Evolutionary conservation across 30 jellyfish, hydroid and myxozoan species (phyloP).

Genomic region (Mastigias papua): DNA sequence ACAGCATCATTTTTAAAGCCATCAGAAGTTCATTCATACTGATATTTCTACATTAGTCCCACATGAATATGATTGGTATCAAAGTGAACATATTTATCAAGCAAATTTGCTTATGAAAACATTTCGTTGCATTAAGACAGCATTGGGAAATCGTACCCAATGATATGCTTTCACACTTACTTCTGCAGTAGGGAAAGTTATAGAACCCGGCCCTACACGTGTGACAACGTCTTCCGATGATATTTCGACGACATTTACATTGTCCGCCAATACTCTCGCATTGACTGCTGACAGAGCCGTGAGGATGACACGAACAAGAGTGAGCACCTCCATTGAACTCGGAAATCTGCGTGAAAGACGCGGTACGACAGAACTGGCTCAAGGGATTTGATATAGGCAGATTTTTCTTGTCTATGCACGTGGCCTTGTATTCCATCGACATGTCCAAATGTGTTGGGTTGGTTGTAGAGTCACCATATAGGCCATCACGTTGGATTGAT

Average conservation of each 20-base stretch:
- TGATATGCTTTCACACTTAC: no score
- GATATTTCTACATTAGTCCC: no score
- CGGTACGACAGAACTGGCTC: slow-evolving; percentile 53
- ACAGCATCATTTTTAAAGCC: no score
- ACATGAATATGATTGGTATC: no score
- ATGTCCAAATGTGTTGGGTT: slow-evolving; percentile 66
- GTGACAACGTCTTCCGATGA: slow-evolving; percentile 83
- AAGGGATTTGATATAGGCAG: slow-evolving; percentile 51
- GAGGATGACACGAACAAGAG: slow-evolving; percentile 77
- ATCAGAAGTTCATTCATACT: no score
- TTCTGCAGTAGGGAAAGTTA: slow-evolving; percentile 85
- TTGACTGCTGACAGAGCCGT: slow-evolving; percentile 61
- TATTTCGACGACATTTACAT: slow-evolving; percentile 80
- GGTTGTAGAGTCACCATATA: background rate
- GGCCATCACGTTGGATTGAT: background rate
- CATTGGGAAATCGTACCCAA: no score
- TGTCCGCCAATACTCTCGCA: slow-evolving; percentile 88
- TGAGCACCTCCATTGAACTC: slow-evolving; percentile 70
- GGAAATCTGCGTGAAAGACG: slow-evolving; percentile 59
- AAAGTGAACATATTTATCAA: no score
- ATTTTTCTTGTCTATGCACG: slow-evolving; percentile 56
- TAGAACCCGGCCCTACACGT: slow-evolving; percentile 85
- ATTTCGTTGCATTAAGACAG: no score
- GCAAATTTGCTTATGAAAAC: no score
- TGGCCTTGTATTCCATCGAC: slow-evolving; percentile 31